Base-by-base conservation (phyloP, 2,888 invertebrate genomes). In the Zaprionus lineosus region DNA sequence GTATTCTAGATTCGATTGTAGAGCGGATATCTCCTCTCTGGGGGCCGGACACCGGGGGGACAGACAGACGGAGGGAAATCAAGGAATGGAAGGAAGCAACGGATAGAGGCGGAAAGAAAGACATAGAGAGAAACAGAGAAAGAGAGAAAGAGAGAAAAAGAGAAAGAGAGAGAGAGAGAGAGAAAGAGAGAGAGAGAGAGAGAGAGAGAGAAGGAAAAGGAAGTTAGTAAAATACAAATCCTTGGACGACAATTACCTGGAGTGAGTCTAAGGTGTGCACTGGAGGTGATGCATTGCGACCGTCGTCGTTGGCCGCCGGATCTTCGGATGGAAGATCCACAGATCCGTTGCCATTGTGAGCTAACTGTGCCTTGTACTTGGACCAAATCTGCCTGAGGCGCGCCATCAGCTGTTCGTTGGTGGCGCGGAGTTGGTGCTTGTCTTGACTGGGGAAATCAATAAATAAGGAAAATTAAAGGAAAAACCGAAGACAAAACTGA, bases 1-100 rank as follows among this genome's bases (percentile, higher is more conserved):
- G 85, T 88, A 89, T 67, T 90, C 90, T 88, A 90, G 89, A 87
- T 90, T 90, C 71, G 90, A 88, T 81, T 90, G 90, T 72, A 90
- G 78, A 77, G 88, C 85, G 60, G 89, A 89, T 88, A 90, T 89
- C 86, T 90, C 90, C 88, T 88, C 88, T 87, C 90, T 90, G n/a
- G n/a, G n/a, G n/a, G n/a, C n/a, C n/a, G n/a, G n/a, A n/a, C n/a
- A n/a, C n/a, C n/a, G n/a, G n/a, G n/a, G n/a, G n/a, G n/a, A n/a
- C n/a, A n/a, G n/a, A n/a, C n/a, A n/a, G n/a, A n/a, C n/a, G n/a
- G n/a, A n/a, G n/a, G n/a, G n/a, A n/a, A n/a, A n/a, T n/a, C n/a
- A n/a, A n/a, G n/a, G n/a, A n/a, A n/a, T n/a, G n/a, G n/a, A n/a
- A n/a, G n/a, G n/a, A n/a, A n/a, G n/a, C n/a, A n/a, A n/a, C n/a